Evolutionary conservation across 2,113 vertebrate species (phyloP), one percentile per base, ranked within the genome.

Genomic region (Plecturocebus donacophilus): DNA sequence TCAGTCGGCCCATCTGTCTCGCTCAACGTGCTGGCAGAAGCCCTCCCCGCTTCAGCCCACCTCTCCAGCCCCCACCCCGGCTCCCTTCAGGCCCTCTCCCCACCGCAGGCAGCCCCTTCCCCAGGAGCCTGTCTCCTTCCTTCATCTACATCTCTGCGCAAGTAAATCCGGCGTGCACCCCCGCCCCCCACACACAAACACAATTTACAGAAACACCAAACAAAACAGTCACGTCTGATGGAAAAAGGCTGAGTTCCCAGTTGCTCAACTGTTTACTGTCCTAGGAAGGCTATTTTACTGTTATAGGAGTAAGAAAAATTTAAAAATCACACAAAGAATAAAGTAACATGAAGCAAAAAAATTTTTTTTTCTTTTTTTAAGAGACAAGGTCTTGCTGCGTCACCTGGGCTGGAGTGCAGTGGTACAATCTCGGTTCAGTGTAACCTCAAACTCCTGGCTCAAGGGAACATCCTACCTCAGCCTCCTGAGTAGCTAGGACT

Each of bases 131-230:
- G 21, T 49, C 42, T 73, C 49, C 54, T 14, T 81, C 49, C 58
- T n/a, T 32, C 42, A 2, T 54, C 56, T 49, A 6, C 2, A 10
- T 83, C 52, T 79, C 47, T 10, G 45, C 17, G 52, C 73, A 27
- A 35, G 52, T 9, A 79, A 40, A 76, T 27, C 20, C 40, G 4
- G n/a, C 8, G 19, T 6, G 12, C 20, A 7, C 5, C 0, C 27
- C 58, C 12, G 2, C 12, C 5, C 61, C 27, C 12, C 2, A 2
- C 8, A 0, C 8, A 8, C 19, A 23, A 13, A 20, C 81, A 32
- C 8, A 6, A 6, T 81, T 80, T 32, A 11, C 40, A 75, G 84
- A 89, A 92, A 68, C 71, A 25, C 8, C n/a, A 12, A 80, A 56
- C 56, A 58, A 40, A 54, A 52, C 27, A 40, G 27, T 45, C 54